Percentiles rank a stretch among this genome's conserved stretches.
phyloP scores from a whole-genome alignment of 1,140 invertebrate species.

The Aplysia californica region DNA sequence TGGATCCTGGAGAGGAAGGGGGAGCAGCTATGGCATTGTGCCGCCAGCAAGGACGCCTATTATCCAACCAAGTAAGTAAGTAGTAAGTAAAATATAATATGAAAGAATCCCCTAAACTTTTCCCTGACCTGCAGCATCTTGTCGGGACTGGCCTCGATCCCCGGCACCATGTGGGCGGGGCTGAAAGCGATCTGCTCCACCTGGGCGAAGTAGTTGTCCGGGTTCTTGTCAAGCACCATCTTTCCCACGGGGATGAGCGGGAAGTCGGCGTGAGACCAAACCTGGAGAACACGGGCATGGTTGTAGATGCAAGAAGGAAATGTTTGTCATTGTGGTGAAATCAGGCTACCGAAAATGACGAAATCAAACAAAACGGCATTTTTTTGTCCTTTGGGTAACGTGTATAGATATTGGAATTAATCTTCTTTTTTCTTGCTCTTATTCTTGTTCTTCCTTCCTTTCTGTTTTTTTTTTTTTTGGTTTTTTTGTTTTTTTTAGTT shows the following conservation, averaged over 20 bases:
- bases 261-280: constrained; percentile 92
- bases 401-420: no score
- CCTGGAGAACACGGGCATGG: constrained; percentile 33
- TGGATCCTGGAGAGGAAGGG: no score
- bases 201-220: constrained; percentile 93
- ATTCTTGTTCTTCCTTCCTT: no score
- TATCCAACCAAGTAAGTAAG: not conserved
- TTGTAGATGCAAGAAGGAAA: not conserved
- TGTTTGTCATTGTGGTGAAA: not conserved
- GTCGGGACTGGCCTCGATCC: constrained; percentile 85
- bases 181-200: constrained; percentile 95
- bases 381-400: not conserved
- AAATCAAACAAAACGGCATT: not conserved
- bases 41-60: not conserved
- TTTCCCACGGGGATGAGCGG: constrained; percentile 93
- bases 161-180: constrained; percentile 90
- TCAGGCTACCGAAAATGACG: not conserved
- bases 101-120: not conserved
- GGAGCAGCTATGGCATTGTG: no score
- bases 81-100: not conserved
- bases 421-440: no score
- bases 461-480: no score
- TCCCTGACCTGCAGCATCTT: constrained; percentile 81
- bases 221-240: constrained; percentile 77
- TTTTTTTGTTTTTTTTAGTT: no score